Evolutionary conservation across 1,140 invertebrate genomes (phyloP).

Genomic region (Sitophilus oryzae): DNA sequence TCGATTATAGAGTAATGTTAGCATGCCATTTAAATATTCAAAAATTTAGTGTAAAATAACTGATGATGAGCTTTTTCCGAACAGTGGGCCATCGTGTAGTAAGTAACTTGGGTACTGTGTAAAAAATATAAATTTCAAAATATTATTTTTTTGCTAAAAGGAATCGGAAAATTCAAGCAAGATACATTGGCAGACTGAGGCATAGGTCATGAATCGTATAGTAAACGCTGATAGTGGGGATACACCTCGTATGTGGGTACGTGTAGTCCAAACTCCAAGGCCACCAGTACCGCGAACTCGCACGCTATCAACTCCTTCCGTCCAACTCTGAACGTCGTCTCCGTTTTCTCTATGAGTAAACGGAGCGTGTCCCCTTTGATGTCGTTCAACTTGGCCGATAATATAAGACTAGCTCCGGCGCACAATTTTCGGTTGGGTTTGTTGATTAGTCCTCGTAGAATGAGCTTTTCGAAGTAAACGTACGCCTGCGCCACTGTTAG

Average conservation of each 20-base stretch:
- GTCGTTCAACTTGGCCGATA: conserved; percentile 95
- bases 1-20: no score
- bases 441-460: conserved; percentile 85
- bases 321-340: conserved; percentile 83
- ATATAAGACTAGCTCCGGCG: conserved; percentile 86
- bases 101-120: no score
- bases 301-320: conserved; percentile 84
- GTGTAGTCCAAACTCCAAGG: conserved; percentile 90
- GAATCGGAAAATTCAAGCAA: conserved; percentile 14
- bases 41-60: no score
- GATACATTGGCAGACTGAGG: background rate
- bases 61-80: no score
- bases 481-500: conserved; percentile 92
- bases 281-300: conserved; percentile 92
- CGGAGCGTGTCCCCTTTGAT: conserved; percentile 85
- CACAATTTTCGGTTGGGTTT: conserved; percentile 94
- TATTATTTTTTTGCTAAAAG: conserved; percentile 7
- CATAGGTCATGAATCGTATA: conserved; percentile 72
- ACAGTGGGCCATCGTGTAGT: no score
- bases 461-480: conserved; percentile 96
- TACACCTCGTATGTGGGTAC: conserved; percentile 85
- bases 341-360: conserved; percentile 84
- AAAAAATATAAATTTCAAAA: no score
- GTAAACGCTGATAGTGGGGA: conserved; percentile 89
- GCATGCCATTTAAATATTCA: no score